Percentiles rank a stretch among this genome's conserved stretches.
These are phyloP conservation scores for Cinclus cinclus DNA, from an alignment of 2,113 vertebrate genomes.

Conservation along the genomic window DNA sequence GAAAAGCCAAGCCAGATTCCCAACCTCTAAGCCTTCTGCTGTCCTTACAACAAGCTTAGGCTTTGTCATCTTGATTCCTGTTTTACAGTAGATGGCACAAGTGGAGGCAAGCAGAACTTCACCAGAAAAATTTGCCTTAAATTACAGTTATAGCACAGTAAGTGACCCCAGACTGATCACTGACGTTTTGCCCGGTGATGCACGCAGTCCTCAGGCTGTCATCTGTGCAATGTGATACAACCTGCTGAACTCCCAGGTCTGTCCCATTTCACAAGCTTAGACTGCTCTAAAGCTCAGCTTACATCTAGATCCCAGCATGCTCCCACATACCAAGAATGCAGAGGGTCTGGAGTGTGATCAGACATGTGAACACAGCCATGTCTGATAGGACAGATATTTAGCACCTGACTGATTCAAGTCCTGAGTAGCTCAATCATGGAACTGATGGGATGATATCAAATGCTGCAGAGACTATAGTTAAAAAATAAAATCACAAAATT, in stretches of 20 bases:
- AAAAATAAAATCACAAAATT: neutral
- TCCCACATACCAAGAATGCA: neutral
- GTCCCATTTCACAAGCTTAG: neutral
- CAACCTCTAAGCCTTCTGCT: neutral
- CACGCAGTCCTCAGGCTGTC: neutral
- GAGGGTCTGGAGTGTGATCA: neutral
- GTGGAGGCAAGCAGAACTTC: neutral
- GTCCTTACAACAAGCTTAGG: neutral
- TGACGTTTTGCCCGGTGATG: neutral
- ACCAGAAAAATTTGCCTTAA: neutral
- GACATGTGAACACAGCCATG: neutral
- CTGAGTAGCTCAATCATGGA: neutral
- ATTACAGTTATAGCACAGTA: neutral
- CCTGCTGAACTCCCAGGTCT: neutral
- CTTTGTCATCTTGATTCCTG: neutral
- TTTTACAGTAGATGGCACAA: neutral
- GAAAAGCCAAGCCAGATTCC: neutral
- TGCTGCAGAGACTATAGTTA: neutral
- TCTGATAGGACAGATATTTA: neutral
- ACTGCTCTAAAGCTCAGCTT: neutral
- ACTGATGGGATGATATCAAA: neutral
- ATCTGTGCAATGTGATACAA: accelerated
- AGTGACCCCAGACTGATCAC: neutral
- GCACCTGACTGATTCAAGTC: neutral
- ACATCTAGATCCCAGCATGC: neutral